phyloP scores from a whole-genome alignment of 1,140 invertebrate genomes.

The Cyclargus thomasi region DNA sequence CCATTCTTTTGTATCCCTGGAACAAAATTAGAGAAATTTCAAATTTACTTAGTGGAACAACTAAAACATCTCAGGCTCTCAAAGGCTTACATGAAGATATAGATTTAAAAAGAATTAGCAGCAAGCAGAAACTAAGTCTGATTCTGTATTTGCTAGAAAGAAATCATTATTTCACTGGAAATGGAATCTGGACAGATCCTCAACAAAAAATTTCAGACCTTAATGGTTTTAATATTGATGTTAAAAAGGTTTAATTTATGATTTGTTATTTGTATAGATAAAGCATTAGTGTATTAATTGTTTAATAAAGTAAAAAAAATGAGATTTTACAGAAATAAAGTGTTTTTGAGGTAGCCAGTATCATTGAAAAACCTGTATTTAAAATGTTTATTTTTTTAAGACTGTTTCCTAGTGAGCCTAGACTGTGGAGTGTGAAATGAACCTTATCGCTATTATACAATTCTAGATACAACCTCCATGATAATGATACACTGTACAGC shows the following conservation, averaged over 20 bases:
- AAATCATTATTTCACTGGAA: slow-evolving; percentile 74
- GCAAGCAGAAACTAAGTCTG: slow-evolving; percentile 67
- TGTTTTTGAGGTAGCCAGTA: too few species aligned
- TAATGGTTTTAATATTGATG: not conserved
- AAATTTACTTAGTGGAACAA: slow-evolving; percentile 39
- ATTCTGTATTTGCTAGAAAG: slow-evolving; percentile 73
- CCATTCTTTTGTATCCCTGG: slow-evolving; percentile 76
- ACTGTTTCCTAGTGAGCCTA: too few species aligned
- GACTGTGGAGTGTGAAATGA: too few species aligned
- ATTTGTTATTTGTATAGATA: not conserved
- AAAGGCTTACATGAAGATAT: slow-evolving; percentile 39
- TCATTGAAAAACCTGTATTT: too few species aligned
- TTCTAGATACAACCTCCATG: too few species aligned
- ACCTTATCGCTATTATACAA: too few species aligned
- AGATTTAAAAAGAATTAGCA: slow-evolving; percentile 43
- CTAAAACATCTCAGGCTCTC: slow-evolving; percentile 32
- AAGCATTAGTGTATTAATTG: not conserved
- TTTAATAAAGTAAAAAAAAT: not conserved
- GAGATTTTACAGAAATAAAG: too few species aligned
- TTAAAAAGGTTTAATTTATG: slow-evolving; percentile 2
- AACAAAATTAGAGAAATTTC: slow-evolving; percentile 59
- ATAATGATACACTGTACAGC: too few species aligned
- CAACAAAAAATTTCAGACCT: slow-evolving; percentile 34
- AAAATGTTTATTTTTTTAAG: too few species aligned
- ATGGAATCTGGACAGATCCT: slow-evolving; percentile 73